Evolutionary conservation across 2,888 invertebrate genomes (phyloP).

Genomic region (Nemoura dubitans): DNA sequence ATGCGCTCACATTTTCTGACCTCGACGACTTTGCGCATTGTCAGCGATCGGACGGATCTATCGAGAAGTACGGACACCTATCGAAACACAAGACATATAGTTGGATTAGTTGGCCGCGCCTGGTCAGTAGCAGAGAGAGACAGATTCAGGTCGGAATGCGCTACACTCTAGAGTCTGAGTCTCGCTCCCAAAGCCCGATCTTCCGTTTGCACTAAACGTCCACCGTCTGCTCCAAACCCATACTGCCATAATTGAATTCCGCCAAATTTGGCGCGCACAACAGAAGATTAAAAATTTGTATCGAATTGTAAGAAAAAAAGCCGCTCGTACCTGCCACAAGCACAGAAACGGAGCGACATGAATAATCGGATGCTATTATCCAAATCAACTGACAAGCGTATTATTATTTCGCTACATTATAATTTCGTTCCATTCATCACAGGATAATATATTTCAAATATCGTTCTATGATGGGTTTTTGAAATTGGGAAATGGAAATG

Average conservation of each 20-base stretch:
- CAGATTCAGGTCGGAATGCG: neutral
- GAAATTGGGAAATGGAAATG: neutral
- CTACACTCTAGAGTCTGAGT: neutral
- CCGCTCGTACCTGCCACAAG: neutral
- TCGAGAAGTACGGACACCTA: no score
- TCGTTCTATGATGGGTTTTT: neutral
- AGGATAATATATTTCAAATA: neutral
- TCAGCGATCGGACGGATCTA: no score
- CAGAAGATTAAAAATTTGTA: neutral
- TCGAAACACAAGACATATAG: no score
- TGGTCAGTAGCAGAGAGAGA: neutral
- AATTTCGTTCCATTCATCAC: neutral
- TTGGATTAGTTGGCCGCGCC: neutral
- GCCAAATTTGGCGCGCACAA: constrained; percentile 23
- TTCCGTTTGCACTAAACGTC: neutral
- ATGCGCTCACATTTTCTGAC: no score
- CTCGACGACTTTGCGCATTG: no score
- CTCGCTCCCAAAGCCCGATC: neutral
- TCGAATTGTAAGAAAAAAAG: neutral
- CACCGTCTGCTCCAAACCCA: neutral
- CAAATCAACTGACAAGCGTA: neutral
- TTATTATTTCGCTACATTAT: neutral
- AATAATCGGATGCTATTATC: constrained; percentile 3
- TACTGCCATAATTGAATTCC: constrained; percentile 8
- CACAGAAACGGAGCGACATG: neutral